Conservation (phyloP, 2,888 invertebrate genomes). For the Taphrorychus bicolor region DNA sequence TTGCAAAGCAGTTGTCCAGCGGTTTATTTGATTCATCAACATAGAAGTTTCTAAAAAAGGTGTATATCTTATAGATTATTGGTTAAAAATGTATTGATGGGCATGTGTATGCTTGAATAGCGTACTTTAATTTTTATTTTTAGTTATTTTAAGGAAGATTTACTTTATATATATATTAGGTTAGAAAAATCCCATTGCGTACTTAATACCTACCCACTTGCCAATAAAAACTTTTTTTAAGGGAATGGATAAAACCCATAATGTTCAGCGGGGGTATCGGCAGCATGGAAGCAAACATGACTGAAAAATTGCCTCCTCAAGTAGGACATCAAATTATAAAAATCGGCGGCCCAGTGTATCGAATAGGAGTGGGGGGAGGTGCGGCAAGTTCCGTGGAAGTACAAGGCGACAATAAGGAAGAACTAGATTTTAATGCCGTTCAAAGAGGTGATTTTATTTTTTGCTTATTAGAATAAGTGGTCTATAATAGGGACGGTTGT, state of each 20-base stretch:
- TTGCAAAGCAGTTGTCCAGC: no score
- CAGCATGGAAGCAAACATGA: constrained; percentile 83
- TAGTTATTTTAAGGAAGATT: no score
- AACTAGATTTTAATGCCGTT: constrained; percentile 95
- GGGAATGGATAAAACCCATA: constrained; percentile 97
- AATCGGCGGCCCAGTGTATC: constrained; percentile 95
- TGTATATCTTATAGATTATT: no score
- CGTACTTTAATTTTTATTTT: no score
- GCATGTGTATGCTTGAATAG: no score
- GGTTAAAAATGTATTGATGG: no score
- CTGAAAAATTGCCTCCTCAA: constrained; percentile 76
- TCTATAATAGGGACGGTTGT: no score
- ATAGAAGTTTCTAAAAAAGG: no score
- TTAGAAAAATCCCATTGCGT: no score
- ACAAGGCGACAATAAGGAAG: constrained; percentile 85
- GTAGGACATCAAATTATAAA: constrained; percentile 92
- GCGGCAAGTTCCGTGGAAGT: constrained; percentile 96
- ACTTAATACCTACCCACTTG: background rate
- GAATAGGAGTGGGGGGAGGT: constrained; percentile 99
- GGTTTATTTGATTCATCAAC: no score
- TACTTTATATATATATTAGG: no score
- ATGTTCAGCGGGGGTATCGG: constrained; percentile 98
- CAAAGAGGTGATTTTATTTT: constrained; percentile 70
- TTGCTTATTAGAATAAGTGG: no score
- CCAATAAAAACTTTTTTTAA: background rate